Percentiles rank a stretch among this genome's conserved stretches.
Conservation (phyloP, 2,888 invertebrate species). For the Orgyia antiqua region DNA sequence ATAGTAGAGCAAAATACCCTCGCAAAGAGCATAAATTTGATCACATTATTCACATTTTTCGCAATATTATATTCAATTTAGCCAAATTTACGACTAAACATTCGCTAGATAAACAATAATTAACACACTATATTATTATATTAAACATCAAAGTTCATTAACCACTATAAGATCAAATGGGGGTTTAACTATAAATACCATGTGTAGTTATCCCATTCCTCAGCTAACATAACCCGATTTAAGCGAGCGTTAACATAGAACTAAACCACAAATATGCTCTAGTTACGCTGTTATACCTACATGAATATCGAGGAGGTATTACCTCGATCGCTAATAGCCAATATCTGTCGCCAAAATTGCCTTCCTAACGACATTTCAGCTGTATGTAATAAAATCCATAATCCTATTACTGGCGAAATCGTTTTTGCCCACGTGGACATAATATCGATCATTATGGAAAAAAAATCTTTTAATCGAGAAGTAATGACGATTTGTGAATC, state of each 20-base stretch:
- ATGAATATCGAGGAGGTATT: conserved; percentile 68
- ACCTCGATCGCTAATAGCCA: conserved; percentile 70
- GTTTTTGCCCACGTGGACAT: conserved; percentile 48
- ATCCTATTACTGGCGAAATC: conserved; percentile 62
- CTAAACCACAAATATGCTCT: conserved; percentile 53
- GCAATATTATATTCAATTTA: no score
- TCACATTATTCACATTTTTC: no score
- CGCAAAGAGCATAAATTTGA: no score
- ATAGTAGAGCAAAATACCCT: no score
- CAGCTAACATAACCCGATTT: conserved; percentile 13
- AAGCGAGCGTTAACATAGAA: conserved; percentile 21
- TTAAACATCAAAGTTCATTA: no score
- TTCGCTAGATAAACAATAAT: no score
- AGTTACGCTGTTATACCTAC: conserved; percentile 47
- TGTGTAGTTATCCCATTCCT: conserved; percentile 15
- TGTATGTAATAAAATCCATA: conserved; percentile 70
- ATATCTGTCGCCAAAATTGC: conserved; percentile 74
- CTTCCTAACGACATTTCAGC: conserved; percentile 73
- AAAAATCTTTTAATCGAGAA: conserved; percentile 19
- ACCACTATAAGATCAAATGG: conserved; percentile 22
- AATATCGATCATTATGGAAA: conserved; percentile 34
- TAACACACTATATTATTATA: no score
- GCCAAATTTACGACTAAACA: no score
- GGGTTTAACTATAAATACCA: conserved; percentile 16
- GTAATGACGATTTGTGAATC: conserved; percentile 17